Percentiles rank a stretch among this genome's conserved stretches.
Evolutionary conservation across 2,888 invertebrate species (phyloP).

Genomic region (Platycheirus rosarum): DNA sequence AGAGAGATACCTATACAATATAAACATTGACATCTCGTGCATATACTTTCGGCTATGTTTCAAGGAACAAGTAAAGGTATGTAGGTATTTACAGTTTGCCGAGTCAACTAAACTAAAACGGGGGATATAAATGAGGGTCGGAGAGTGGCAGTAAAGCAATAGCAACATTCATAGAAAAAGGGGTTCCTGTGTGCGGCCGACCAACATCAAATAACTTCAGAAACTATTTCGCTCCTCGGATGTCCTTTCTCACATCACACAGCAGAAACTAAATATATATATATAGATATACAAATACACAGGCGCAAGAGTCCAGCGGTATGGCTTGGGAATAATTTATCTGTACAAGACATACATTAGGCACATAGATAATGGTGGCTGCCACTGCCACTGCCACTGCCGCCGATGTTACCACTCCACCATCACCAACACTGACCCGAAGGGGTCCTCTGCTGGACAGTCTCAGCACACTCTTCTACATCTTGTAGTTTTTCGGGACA

Average conservation of each 20-base stretch:
- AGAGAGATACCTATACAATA: constrained; percentile 26
- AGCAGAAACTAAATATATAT: constrained; percentile 1
- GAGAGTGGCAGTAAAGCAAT: constrained; percentile 21
- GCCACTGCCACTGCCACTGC: constrained; percentile 61
- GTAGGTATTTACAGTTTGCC: constrained; percentile 73
- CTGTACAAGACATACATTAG: constrained; percentile 73
- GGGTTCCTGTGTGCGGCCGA: constrained; percentile 69
- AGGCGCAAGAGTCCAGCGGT: constrained; percentile 48
- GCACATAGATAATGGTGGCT: constrained; percentile 72
- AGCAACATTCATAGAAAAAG: constrained; percentile 65
- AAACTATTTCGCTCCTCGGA: constrained; percentile 74
- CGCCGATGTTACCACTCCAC: constrained; percentile 62
- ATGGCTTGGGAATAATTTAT: constrained; percentile 71
- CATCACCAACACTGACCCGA: too few relatives aligned
- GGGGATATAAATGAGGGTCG: constrained; percentile 62
- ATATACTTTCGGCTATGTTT: constrained; percentile 27
- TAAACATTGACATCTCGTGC: constrained; percentile 46
- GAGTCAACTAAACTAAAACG: constrained; percentile 68
- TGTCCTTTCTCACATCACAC: constrained; percentile 68
- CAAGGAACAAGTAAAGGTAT: constrained; percentile 69
- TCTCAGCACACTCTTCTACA: constrained; percentile 52
- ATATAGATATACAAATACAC: constrained; percentile 8
- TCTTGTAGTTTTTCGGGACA: constrained; percentile 68
- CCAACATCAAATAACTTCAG: constrained; percentile 75
- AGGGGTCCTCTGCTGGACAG: constrained; percentile 44